Base-by-base conservation (phyloP, 2,888 invertebrate genomes). In the Cynaeus angustus region DNA sequence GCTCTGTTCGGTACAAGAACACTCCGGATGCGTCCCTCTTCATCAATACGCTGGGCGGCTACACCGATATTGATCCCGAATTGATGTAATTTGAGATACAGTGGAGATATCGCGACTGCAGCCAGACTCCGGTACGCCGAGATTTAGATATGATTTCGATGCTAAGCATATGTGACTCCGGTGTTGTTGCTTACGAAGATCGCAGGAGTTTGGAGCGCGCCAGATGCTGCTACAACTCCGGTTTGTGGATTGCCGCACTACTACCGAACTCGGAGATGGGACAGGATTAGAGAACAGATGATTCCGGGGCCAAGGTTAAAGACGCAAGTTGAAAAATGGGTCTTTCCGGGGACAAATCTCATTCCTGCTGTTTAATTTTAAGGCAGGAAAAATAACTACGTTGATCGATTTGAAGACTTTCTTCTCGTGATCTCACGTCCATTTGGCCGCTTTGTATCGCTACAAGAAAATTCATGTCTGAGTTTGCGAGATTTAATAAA, bases 1-100 rank as follows among this genome's bases (percentile, higher is more conserved):
- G 76, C 72, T 68, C 78, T 72, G 66, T 65, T 73, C 74, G 69
- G 74, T 73, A 69, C 52, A 72, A 70, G 71, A 55, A 48, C 43
- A 61, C 67, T 68, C 69, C 71, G 70, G 73, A 76, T 74, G 74
- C 64, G 68, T 52, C 74, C 61, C 71, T 67, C 62, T 65, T 56
- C 71, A 73, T 69, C 68, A 69, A 62, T 69, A 37, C 66, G 66
- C 74, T 76, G 79, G 73, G 67, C 75, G 41, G 67, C 80, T 76
- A 73, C 66, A 70, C 68, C 76, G 83, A 83, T 83, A 83, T 83
- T 82, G 83, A 83, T 83, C 82, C 80, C 77, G 81, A 83, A 83
- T 83, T 82, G 83, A 82, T 83, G 83, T 83, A 83, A 83, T 83
- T 83, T 81, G 83, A 83, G 83, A 82, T 81, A 81, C 76, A 78